Conservation (phyloP, 2,888 invertebrate genomes). For the Diachrysia chrysitis region DNA sequence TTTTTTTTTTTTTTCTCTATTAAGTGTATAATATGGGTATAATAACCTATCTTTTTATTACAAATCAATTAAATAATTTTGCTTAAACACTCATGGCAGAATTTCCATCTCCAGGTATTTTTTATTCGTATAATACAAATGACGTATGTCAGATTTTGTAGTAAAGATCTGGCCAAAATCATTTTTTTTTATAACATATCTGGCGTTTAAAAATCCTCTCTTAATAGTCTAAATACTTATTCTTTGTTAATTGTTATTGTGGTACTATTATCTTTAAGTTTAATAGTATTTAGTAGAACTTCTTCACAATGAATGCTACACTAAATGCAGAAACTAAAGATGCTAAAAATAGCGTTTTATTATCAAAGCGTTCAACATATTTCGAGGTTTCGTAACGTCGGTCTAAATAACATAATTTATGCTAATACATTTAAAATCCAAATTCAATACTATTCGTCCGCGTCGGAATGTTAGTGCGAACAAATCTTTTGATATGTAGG, state of each 20-base stretch:
- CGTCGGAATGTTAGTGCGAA: constrained; percentile 50
- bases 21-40: no score
- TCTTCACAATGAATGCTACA: constrained; percentile 21
- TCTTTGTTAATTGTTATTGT: background rate
- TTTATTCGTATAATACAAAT: no score
- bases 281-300: constrained; percentile 1
- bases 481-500: constrained; percentile 53
- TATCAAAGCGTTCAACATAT: constrained; percentile 44
- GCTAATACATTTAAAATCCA: constrained; percentile 56
- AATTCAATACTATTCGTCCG: constrained; percentile 49
- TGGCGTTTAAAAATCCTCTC: no score
- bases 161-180: no score
- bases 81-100: no score
- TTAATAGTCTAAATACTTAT: background rate
- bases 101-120: no score
- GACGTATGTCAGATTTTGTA: no score
- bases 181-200: no score
- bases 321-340: constrained; percentile 33
- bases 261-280: background rate
- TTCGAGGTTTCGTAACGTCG: constrained; percentile 51
- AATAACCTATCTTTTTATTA: no score
- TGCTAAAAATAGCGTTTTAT: constrained; percentile 48
- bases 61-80: no score
- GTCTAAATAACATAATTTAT: constrained; percentile 56
- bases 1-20: no score